Base-by-base conservation (phyloP, 1,140 invertebrate genomes). In the Apocrypta bakeri region DNA sequence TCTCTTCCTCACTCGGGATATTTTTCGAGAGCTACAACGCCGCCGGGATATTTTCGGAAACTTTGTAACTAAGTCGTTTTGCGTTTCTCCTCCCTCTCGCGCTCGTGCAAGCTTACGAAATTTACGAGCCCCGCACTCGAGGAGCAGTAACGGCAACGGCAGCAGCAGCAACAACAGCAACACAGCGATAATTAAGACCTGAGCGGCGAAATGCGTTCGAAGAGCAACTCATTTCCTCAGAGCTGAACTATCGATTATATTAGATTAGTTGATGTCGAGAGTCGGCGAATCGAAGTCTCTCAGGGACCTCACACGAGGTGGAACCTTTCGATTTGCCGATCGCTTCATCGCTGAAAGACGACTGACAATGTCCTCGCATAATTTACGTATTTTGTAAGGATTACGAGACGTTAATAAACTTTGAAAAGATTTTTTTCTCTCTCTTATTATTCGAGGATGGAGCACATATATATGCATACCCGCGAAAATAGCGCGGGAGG, bases 1-100 rank as follows among this genome's bases (percentile, higher is more conserved):
- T 71, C 24, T 37, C 27, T 21, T 4, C 8, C 37, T 37, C 27
- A 11, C 2, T 29, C 21, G 42, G 17, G 27, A 81, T 74, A 81
- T 80, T 80, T 73, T 63, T 73, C 27, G 48, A 73, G 27, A 73
- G 12, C 31, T 2, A 21, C 6, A 12, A 6, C 24, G 68, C 68
- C 48, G 21, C 33, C 25, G 21, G 48, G 80, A 78, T 85, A 85
- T 88, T 88, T 88, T 87, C 84, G 84, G 84, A 85, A 84, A 88
- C 82, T 83, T 87, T 84, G 86, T 85, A 86, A 81, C 64, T 25
- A 71, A 76, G 42, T 63, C 42, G 48, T 78, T 83, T 31, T 40
- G 71, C 63, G 25, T 81, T 33, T 79, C 69, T 82, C 80, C 40
- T 42, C 48, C 71, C 40, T 4, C 33, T 37, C 12, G 56, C 56